Evolutionary conservation across 2,888 invertebrate genomes (phyloP).

Genomic region (Tethea ocularis): DNA sequence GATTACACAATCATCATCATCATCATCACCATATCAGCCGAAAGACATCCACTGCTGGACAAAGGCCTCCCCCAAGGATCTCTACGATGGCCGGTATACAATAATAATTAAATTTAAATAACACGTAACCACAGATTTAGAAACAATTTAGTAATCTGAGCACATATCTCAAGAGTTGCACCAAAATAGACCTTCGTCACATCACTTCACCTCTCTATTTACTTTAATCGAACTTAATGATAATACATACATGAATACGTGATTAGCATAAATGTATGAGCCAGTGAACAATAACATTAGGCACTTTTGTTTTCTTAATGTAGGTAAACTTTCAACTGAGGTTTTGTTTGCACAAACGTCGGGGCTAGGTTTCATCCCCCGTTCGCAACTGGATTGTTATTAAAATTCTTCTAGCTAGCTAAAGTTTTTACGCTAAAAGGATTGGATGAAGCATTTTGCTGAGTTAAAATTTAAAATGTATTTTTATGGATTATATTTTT

Average conservation of each 20-base stretch:
- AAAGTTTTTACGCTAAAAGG: constrained; percentile 62
- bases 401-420: constrained; percentile 63
- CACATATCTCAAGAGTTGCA: too few species aligned
- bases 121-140: too few species aligned
- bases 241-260: constrained; percentile 18
- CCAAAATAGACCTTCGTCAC: too few species aligned
- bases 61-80: too few species aligned
- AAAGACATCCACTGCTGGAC: too few species aligned
- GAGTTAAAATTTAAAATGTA: background rate
- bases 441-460: constrained; percentile 43
- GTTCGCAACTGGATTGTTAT: constrained; percentile 55
- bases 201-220: too few species aligned
- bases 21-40: too few species aligned
- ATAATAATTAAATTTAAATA: too few species aligned
- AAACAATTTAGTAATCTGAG: too few species aligned
- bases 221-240: constrained; percentile 5
- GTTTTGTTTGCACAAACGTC: constrained; percentile 49
- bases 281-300: constrained; percentile 49
- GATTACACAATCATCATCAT: too few species aligned
- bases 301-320: constrained; percentile 63
- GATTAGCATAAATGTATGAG: constrained; percentile 38
- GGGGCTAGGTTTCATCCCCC: constrained; percentile 36
- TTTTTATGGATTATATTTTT: background rate
- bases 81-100: too few species aligned
- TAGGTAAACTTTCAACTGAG: constrained; percentile 51